These are phyloP conservation scores for Leptinotarsa juncta DNA, from an alignment of 2,888 invertebrate genomes.

Conservation along the genomic window DNA sequence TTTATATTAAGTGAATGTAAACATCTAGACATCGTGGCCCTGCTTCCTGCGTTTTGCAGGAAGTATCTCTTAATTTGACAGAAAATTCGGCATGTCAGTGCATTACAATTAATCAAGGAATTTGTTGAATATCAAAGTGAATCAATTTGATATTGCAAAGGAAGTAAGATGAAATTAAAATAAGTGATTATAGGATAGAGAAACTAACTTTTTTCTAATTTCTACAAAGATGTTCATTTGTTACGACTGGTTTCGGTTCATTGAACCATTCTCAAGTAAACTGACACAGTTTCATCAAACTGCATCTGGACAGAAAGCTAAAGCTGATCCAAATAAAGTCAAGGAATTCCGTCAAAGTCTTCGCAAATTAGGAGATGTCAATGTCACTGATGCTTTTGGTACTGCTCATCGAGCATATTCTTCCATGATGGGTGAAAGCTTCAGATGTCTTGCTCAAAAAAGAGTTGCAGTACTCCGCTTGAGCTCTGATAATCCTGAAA, in stretches of 20 bases:
- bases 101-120: slow-evolving; percentile 5
- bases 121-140: neutral
- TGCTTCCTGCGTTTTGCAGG: slow-evolving; percentile 29
- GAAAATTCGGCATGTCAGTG: neutral
- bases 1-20: slow-evolving; percentile 46
- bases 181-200: too few relatives aligned
- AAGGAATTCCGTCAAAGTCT: slow-evolving; percentile 89
- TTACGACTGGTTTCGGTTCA: too few relatives aligned
- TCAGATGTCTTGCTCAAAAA: slow-evolving; percentile 74
- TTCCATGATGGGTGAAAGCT: slow-evolving; percentile 90
- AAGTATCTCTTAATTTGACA: slow-evolving; percentile 17
- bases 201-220: too few relatives aligned
- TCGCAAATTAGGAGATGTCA: slow-evolving; percentile 95
- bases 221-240: too few relatives aligned
- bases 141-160: neutral
- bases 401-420: slow-evolving; percentile 89
- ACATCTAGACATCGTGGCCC: slow-evolving; percentile 40
- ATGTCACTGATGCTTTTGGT: slow-evolving; percentile 99
- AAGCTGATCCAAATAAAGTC: slow-evolving; percentile 89
- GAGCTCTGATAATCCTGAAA: too few relatives aligned
- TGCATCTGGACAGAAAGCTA: slow-evolving; percentile 88
- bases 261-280: too few relatives aligned
- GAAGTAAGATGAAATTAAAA: too few relatives aligned
- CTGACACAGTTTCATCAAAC: too few relatives aligned
- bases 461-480: too few relatives aligned